phyloP scores from a whole-genome alignment of 1,140 invertebrate genomes.

The Drosophila tsacasi region DNA sequence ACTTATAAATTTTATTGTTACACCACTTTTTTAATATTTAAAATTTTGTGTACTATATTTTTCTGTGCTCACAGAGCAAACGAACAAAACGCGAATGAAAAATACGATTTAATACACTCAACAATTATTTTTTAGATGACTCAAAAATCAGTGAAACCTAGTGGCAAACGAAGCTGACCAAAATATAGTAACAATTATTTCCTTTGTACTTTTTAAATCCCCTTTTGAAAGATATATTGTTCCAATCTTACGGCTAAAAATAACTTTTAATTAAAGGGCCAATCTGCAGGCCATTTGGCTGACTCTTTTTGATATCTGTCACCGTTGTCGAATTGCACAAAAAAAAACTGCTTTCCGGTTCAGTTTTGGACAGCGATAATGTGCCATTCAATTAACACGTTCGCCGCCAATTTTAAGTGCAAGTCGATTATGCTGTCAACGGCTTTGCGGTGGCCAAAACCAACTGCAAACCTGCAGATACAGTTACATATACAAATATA shows the following conservation, averaged over 20 bases:
- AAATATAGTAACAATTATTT: too few relatives aligned
- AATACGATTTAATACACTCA: too few relatives aligned
- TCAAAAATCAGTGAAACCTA: too few relatives aligned
- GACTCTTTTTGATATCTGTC: constrained; percentile 3
- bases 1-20: too few relatives aligned
- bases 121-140: too few relatives aligned
- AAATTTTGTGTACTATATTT: too few relatives aligned
- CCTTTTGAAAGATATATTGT: background rate
- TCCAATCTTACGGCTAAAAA: background rate
- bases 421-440: constrained; percentile 76
- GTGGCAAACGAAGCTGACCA: too few relatives aligned
- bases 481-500: background rate
- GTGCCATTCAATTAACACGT: constrained; percentile 66
- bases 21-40: too few relatives aligned
- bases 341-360: constrained; percentile 14
- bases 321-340: background rate
- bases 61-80: too few relatives aligned
- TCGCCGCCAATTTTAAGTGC: constrained; percentile 54
- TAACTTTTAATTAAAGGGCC: background rate
- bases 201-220: too few relatives aligned
- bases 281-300: background rate
- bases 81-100: too few relatives aligned
- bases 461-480: constrained; percentile 4
- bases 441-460: constrained; percentile 45
- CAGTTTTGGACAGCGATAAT: constrained; percentile 35